Evolutionary conservation across 2,888 invertebrate genomes (phyloP), one percentile per base, ranked within the genome.

Genomic region (Cheiracanthium punctorium): DNA sequence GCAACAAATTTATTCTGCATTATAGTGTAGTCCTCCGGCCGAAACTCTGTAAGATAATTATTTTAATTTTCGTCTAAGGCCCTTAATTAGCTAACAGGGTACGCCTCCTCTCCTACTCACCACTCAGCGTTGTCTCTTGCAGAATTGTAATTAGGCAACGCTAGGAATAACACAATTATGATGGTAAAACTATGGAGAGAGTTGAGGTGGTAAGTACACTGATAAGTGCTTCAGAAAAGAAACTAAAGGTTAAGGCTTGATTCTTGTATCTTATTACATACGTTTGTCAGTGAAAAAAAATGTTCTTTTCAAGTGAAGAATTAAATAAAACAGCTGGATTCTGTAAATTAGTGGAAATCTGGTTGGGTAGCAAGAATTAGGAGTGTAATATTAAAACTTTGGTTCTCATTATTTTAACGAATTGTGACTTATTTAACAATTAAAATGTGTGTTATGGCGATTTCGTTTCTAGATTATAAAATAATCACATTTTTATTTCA

Each of bases 51-150:
- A 48, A 17, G 43, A 48, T 48, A 48, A 48, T 48, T 48, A 48
- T 48, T 48, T 48, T 48, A 48, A 48, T 48, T 48, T 48, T 48
- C 43, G 43, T 48, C 43, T 48, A 2, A 48, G 17, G 17, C 10
- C 43, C 43, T 48, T 48, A 48, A 48, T 48, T 48, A 48, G 43
- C 43, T 48, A 48, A 48, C 43, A 48, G 43, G 43, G 43, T 48
- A 17, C 43, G 17, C 43, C 17, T 14, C 43, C 43, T 12, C 43
- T 17, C 43, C 43, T 12, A 7, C 17, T 48, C 43, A 48, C 43
- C 43, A 2, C 43, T 17, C 17, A 14, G 43, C 43, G 10, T 17
- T 48, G 2, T 14, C 43, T 48, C 43, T 17, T 48, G 10, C 43
- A 48, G 43, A 48, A 48, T 48, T 48, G 43, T 48, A 48, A 48